Percentiles rank a stretch among this genome's conserved stretches.
Evolutionary conservation across 37 sponge, comb jelly and placozoan genomes (phyloP).

Genomic region (Trichoplax adhaerens): DNA sequence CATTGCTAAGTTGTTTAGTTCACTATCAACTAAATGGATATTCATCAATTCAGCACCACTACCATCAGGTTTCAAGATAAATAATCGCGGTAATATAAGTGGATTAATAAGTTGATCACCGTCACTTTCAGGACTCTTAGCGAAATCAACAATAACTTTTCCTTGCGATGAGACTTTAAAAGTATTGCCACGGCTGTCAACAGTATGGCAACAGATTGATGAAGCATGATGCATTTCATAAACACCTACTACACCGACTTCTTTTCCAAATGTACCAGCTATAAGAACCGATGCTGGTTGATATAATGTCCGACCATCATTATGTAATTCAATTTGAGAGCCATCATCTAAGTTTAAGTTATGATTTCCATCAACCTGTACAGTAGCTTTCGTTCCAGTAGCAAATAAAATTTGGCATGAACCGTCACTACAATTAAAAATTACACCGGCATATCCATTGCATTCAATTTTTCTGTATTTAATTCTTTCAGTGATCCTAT

Average conservation of each 20-base stretch:
- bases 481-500: not conserved
- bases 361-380: too few relatives aligned
- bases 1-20: not conserved
- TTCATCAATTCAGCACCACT: conserved; percentile 24
- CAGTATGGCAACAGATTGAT: conserved; percentile 3
- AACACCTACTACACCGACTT: conserved; percentile 3
- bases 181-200: conserved; percentile 11
- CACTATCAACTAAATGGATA: not conserved
- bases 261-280: too few relatives aligned
- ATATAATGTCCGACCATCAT: too few relatives aligned
- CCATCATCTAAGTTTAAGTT: too few relatives aligned
- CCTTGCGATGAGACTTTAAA: conserved; percentile 13
- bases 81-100: conserved; percentile 4
- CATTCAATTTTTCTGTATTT: conserved; percentile 21
- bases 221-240: conserved; percentile 2
- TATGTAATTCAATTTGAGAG: too few relatives aligned
- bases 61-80: conserved; percentile 30
- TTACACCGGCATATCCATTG: conserved; percentile 52
- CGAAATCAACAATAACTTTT: not conserved
- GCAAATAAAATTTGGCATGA: too few relatives aligned
- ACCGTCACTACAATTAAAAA: conserved; percentile 2
- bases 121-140: conserved; percentile 3
- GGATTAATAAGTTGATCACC: too few relatives aligned
- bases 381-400: too few relatives aligned
- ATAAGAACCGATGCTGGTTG: too few relatives aligned